phyloP scores from a whole-genome alignment of 2,888 invertebrate species.

The Gerosis bhagava region DNA sequence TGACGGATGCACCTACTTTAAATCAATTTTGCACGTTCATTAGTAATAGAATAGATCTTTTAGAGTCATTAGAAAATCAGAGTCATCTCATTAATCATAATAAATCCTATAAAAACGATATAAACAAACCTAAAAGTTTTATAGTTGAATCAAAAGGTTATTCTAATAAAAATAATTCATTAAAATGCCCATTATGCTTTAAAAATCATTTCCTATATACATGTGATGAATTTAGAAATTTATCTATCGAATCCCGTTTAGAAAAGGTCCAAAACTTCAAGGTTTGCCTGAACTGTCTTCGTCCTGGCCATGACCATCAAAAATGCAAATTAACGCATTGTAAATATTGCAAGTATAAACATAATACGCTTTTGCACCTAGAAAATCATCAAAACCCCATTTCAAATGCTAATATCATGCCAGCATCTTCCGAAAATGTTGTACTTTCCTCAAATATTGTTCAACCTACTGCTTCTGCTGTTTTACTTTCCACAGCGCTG shows the following conservation, averaged over 20 bases:
- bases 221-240: slow-evolving; percentile 4
- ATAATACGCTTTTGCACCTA: slow-evolving; percentile 3
- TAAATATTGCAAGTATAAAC: slow-evolving; percentile 30
- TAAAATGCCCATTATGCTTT: slow-evolving; percentile 4
- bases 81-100: neutral
- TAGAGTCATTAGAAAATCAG: slow-evolving; percentile 24
- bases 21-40: slow-evolving; percentile 5
- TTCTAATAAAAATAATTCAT: neutral
- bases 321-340: slow-evolving; percentile 31
- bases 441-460: neutral
- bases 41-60: slow-evolving; percentile 8
- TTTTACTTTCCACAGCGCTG: slow-evolving; percentile 27
- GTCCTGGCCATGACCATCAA: slow-evolving; percentile 24
- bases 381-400: neutral
- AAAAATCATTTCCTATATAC: slow-evolving; percentile 6
- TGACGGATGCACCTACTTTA: neutral
- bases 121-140: slow-evolving; percentile 10
- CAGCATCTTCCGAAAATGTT: neutral
- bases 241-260: slow-evolving; percentile 12
- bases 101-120: neutral
- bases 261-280: slow-evolving; percentile 29
- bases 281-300: slow-evolving; percentile 31
- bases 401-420: neutral
- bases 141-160: neutral
- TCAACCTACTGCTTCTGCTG: neutral